Base-by-base conservation (phyloP, 2,888 invertebrate species). In the Ochropacha duplaris region DNA sequence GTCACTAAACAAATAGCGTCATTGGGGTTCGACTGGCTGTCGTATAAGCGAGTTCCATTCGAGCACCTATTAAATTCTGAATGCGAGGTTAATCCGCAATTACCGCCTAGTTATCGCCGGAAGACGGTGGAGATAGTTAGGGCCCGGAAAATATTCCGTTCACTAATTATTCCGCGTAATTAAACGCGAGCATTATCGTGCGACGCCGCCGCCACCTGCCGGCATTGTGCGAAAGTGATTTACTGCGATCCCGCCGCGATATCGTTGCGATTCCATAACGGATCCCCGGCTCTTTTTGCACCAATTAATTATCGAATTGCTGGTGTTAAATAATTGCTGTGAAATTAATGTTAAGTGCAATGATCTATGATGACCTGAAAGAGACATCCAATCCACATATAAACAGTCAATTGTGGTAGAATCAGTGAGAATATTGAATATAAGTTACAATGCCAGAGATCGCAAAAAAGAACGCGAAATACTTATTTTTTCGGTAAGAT, bases 111-210 rank as follows among this genome's bases (percentile, higher is more conserved):
- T 91, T 90, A 91, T 91, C 89, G 90, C 90, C 91, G 92, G 91
- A 91, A 92, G 91, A 90, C 87, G 89, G 84, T 81, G 87, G 89
- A 90, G 91, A 92, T 92, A 92, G 92, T 91, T 92, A 91, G 92
- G 88, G 88, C 90, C 88, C 90, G 91, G 92, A 92, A 92, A 90
- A 91, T 91, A 91, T 92, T 92, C 92, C 92, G 90, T 90, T 90
- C 91, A 89, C 90, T 93, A 93, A 93, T 93, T 93, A 93, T 93
- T 93, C 93, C 92, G 87, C 89, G 93, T 92, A 93, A 93, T 93
- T 93, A 92, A 92, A 91, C 92, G 88, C 87, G 84, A 76, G 89
- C 86, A 92, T 92, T 91, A 92, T 90, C 90, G 88, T 81, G 86
- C 87, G 86, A 81, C 87, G 90, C 89, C 88, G 88, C 81, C 88